These are phyloP conservation scores for Globodera ellingtonae DNA, from an alignment of 1,140 invertebrate genomes.

Conservation along the genomic window DNA sequence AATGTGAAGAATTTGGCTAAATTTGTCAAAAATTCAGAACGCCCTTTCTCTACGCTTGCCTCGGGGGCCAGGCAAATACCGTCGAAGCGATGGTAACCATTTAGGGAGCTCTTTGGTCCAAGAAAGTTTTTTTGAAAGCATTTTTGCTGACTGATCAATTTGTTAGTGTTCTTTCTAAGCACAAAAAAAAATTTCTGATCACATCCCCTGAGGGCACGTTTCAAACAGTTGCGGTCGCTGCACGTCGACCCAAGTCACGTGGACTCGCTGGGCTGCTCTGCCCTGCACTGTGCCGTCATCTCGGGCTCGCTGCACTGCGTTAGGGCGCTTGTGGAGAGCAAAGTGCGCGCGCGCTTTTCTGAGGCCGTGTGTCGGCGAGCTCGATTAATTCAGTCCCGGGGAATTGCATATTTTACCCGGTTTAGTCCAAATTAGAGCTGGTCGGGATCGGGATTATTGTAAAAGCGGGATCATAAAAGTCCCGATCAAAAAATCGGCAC, in stretches of 20 bases:
- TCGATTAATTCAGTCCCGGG: too few species aligned
- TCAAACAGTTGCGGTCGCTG: conserved; percentile 10
- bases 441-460: too few species aligned
- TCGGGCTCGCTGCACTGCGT: conserved; percentile 46
- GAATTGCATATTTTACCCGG: too few species aligned
- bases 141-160: too few species aligned
- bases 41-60: conserved; percentile 51
- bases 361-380: too few species aligned
- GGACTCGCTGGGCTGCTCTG: conserved; percentile 36
- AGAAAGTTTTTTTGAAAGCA: too few species aligned
- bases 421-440: too few species aligned
- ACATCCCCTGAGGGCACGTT: background rate
- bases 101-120: background rate
- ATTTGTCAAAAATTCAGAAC: conserved; percentile 39
- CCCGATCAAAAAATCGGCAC: too few species aligned
- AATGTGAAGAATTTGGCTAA: background rate
- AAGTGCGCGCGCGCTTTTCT: conserved; percentile 14
- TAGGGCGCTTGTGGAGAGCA: conserved; percentile 33
- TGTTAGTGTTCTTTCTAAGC: background rate
- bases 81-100: conserved; percentile 39
- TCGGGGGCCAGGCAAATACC: conserved; percentile 46
- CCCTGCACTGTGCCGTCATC: conserved; percentile 49
- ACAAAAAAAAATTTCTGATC: background rate
- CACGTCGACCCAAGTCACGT: conserved; percentile 31
- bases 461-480: too few species aligned